phyloP scores from a whole-genome alignment of 2,113 vertebrate genomes.

The Colossoma macropomum region DNA sequence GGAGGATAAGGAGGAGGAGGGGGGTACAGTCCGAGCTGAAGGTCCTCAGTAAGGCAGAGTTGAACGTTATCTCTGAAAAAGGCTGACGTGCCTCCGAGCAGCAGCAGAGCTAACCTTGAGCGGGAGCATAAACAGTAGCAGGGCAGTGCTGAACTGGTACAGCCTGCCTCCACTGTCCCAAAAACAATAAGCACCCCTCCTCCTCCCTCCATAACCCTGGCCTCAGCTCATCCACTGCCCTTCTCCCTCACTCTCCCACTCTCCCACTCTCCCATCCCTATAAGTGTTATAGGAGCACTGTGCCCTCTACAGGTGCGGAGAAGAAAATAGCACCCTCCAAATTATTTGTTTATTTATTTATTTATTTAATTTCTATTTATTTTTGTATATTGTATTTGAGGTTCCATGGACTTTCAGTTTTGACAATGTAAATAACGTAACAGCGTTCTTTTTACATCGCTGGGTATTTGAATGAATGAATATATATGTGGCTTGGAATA shows the following conservation, averaged over 20 bases:
- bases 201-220: background rate
- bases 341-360: background rate
- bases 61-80: slow-evolving; percentile 52
- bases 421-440: too few species aligned
- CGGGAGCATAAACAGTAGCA: slow-evolving; percentile 51
- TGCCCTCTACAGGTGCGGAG: slow-evolving; percentile 41
- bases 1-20: background rate
- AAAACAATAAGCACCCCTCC: slow-evolving; percentile 43
- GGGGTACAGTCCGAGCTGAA: slow-evolving; percentile 6
- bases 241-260: background rate
- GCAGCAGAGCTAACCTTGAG: slow-evolving; percentile 54
- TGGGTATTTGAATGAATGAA: too few species aligned
- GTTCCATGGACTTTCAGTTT: too few species aligned
- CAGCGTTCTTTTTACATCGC: too few species aligned
- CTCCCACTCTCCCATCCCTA: background rate
- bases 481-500: too few species aligned
- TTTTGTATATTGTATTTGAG: too few species aligned
- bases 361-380: too few species aligned
- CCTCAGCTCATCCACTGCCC: slow-evolving; percentile 11
- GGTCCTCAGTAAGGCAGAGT: slow-evolving; percentile 51
- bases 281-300: background rate
- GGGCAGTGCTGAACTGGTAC: slow-evolving; percentile 37
- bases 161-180: slow-evolving; percentile 39
- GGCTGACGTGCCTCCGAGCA: slow-evolving; percentile 39
- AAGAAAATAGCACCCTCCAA: background rate